Conservation (phyloP, 2,888 invertebrate genomes). For the Oeneis ivallda region DNA sequence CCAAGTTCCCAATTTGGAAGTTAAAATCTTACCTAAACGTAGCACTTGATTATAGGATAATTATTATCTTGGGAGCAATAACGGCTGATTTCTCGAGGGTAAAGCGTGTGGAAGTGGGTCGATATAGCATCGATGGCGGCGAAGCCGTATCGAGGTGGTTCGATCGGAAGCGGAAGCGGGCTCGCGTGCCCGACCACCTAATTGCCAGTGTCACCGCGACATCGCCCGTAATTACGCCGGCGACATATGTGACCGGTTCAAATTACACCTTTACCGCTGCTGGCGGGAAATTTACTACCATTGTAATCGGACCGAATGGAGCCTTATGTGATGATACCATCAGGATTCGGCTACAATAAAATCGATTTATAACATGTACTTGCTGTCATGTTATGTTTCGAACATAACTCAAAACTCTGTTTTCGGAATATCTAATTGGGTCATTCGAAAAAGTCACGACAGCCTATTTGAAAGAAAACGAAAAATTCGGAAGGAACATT, state of each 20-base stretch:
- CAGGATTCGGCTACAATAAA: not conserved
- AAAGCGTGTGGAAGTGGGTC: conserved; percentile 30
- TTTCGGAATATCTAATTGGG: not conserved
- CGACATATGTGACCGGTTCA: conserved; percentile 58
- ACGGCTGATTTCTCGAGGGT: conserved; percentile 4
- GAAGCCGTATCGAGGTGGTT: conserved; percentile 61
- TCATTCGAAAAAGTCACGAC: not conserved
- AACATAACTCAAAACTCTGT: not conserved
- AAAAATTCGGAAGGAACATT: not conserved
- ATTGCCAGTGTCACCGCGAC: conserved; percentile 67
- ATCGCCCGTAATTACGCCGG: conserved; percentile 45
- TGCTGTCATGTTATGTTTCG: not conserved
- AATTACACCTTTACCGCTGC: conserved; percentile 46
- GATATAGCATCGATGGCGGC: conserved; percentile 37
- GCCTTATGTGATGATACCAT: conserved; percentile 12
- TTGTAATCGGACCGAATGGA: conserved; percentile 29
- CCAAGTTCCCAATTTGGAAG: not conserved
- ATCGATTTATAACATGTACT: not conserved
- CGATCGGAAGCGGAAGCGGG: conserved; percentile 73
- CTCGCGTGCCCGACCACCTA: conserved; percentile 64
- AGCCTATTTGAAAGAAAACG: not conserved
- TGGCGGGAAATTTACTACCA: conserved; percentile 33
- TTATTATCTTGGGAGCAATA: not conserved
- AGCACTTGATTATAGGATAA: not conserved
- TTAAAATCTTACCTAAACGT: not conserved